Conservation (phyloP, 1,140 invertebrate species). For the Gonatopus flavifemur region DNA sequence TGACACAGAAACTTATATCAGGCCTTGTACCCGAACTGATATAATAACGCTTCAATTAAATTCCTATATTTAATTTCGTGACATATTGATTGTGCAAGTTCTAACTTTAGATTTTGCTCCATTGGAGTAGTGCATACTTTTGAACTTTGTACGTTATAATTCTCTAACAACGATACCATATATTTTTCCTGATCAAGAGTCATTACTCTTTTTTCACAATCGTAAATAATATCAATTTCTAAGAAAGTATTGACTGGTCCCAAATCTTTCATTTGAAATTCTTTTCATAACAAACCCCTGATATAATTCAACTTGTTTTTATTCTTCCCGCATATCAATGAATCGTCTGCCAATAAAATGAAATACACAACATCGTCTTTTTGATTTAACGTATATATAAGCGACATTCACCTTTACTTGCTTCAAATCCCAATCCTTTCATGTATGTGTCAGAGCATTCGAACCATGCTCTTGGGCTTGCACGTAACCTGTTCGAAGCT, state of each 20-base stretch:
- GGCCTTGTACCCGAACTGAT: background rate
- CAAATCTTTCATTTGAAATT: slow-evolving; percentile 22
- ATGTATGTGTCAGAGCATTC: too few species aligned
- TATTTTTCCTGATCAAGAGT: slow-evolving; percentile 34
- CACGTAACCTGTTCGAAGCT: too few species aligned
- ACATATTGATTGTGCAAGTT: background rate
- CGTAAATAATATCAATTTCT: slow-evolving; percentile 38
- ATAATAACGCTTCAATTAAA: too few species aligned
- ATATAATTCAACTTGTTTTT: slow-evolving; percentile 29
- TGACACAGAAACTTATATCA: background rate
- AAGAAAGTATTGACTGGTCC: slow-evolving; percentile 30
- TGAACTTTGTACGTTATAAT: background rate
- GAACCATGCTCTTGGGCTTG: too few species aligned
- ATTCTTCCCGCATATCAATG: slow-evolving; percentile 11
- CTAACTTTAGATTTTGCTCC: background rate
- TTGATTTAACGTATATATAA: too few species aligned
- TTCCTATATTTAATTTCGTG: background rate
- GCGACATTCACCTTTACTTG: too few species aligned
- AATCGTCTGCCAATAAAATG: slow-evolving; percentile 13
- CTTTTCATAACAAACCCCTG: slow-evolving; percentile 34
- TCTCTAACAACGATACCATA: background rate
- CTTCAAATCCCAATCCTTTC: too few species aligned
- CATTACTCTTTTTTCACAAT: slow-evolving; percentile 29
- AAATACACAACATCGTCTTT: too few species aligned
- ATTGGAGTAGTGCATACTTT: background rate